A percentile compares a stretch with the other conserved stretches of the same genome.
Conservation (phyloP, 2,113 vertebrate species). For the Cyphomyrus discorhynchus region DNA sequence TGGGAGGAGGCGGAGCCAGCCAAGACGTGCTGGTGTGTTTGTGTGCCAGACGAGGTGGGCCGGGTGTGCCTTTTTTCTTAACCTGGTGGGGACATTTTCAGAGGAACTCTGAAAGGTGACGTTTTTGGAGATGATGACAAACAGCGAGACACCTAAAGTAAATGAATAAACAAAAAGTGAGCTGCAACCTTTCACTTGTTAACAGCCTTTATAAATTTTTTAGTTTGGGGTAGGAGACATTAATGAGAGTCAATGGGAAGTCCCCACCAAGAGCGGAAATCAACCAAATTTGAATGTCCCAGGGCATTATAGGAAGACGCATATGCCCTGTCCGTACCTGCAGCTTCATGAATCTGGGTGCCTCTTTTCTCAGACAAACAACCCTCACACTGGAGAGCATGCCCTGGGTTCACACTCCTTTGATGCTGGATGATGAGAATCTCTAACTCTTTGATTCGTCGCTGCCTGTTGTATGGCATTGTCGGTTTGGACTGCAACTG, state of each 20-base stretch:
- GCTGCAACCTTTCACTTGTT: background rate
- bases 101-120: background rate
- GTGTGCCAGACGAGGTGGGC: background rate
- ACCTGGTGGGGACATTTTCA: background rate
- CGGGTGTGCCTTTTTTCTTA: background rate
- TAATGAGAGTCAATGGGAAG: background rate
- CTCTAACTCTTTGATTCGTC: background rate
- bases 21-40: background rate
- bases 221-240: background rate
- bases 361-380: background rate
- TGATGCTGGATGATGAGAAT: background rate
- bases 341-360: background rate
- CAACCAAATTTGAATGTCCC: background rate
- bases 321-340: background rate
- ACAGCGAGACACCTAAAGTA: background rate
- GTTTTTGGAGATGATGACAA: background rate
- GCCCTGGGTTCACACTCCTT: background rate
- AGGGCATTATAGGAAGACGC: background rate
- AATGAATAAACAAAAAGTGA: background rate
- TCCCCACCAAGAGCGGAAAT: background rate
- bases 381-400: background rate
- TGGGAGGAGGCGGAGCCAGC: constrained; percentile 5
- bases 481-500: background rate
- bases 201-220: background rate
- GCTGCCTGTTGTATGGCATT: background rate